phyloP scores from a whole-genome alignment of 2,888 invertebrate species.

The Ophion obscuratus region DNA sequence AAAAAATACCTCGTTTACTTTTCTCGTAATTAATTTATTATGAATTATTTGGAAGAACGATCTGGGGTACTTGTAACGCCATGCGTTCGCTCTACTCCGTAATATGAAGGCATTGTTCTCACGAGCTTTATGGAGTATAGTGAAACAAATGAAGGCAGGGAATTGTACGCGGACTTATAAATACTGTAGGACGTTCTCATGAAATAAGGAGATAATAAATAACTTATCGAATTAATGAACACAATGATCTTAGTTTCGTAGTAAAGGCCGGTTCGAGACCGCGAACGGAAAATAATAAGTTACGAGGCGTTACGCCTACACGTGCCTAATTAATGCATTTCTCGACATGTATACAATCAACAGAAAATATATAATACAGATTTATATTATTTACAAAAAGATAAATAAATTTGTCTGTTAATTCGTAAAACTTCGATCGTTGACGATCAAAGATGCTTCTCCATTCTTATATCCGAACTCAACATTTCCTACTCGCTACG shows the following conservation, averaged over 20 bases:
- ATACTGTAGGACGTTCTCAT: neutral
- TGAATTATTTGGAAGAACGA: neutral
- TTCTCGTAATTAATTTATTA: neutral
- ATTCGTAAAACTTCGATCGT: slow-evolving; percentile 1
- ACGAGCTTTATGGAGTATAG: no score
- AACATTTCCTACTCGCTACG: neutral
- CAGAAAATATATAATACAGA: slow-evolving; percentile 57
- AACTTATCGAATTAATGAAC: neutral
- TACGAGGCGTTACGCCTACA: slow-evolving; percentile 41
- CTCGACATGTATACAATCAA: slow-evolving; percentile 57
- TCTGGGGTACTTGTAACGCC: neutral
- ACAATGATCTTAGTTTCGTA: neutral
- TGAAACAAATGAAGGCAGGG: no score
- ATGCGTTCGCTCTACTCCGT: no score
- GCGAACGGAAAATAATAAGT: slow-evolving; percentile 26
- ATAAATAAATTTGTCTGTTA: slow-evolving; percentile 32
- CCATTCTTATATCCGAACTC: slow-evolving; percentile 22
- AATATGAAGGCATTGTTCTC: no score
- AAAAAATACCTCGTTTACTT: neutral
- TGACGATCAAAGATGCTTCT: neutral
- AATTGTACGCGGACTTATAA: neutral
- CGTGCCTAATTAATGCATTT: slow-evolving; percentile 65
- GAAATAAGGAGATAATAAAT: neutral
- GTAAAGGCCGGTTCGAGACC: neutral
- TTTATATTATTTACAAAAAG: slow-evolving; percentile 55